Percentiles rank a stretch among this genome's conserved stretches.
These are phyloP conservation scores for Catostylus mosaicus DNA, from an alignment of 30 jellyfish, hydroid and myxozoan genomes.

Conservation along the genomic window DNA sequence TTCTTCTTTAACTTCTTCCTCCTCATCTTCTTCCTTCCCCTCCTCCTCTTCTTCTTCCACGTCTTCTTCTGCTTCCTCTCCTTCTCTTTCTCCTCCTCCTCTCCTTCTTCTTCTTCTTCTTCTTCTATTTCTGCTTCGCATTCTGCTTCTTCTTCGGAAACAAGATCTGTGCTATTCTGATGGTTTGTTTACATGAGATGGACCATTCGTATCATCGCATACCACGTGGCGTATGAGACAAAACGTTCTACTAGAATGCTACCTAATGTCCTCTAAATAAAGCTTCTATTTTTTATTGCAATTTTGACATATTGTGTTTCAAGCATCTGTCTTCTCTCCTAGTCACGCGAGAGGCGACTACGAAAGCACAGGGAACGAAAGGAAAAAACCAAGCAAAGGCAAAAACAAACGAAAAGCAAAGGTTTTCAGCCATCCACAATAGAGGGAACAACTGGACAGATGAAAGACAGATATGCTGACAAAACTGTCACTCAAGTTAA, in stretches of 20 bases:
- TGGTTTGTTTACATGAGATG: no score
- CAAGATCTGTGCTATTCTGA: neutral
- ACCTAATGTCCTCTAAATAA: no score
- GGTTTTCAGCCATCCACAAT: slow-evolving; percentile 55
- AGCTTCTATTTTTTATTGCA: no score
- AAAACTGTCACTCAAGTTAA: slow-evolving; percentile 11
- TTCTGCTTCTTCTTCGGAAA: neutral
- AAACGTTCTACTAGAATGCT: no score
- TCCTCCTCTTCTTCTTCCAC: neutral
- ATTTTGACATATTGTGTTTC: no score
- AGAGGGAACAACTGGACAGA: slow-evolving; percentile 52
- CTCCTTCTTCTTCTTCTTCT: neutral
- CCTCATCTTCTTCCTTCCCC: neutral
- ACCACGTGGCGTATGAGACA: no score
- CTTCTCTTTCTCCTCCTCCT: neutral
- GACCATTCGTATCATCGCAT: no score
- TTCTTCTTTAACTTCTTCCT: neutral
- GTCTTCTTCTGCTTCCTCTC: neutral
- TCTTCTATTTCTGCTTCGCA: neutral
- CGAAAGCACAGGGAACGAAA: slow-evolving; percentile 57
- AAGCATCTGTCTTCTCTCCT: no score
- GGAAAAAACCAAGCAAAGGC: slow-evolving; percentile 20
- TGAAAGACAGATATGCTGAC: slow-evolving; percentile 59
- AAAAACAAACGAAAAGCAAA: slow-evolving; percentile 22
- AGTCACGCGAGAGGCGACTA: slow-evolving; percentile 56